phyloP scores from a whole-genome alignment of 2,888 invertebrate genomes.

The Aphidoletes aphidimyza region DNA sequence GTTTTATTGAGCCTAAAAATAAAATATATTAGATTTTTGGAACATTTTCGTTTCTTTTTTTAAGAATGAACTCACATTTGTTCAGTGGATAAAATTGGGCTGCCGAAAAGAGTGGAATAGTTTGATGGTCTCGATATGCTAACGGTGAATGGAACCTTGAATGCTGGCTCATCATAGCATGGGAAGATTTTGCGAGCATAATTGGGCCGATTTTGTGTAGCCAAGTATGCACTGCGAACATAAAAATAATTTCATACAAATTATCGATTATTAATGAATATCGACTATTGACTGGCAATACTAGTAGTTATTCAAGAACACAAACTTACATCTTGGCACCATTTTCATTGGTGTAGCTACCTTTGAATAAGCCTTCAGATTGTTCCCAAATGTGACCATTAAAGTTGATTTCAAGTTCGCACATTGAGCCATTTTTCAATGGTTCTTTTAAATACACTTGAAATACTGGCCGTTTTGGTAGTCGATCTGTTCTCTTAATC shows the following conservation, averaged over 20 bases:
- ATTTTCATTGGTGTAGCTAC: conserved; percentile 69
- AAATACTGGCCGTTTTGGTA: conserved; percentile 72
- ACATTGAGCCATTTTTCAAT: conserved; percentile 70
- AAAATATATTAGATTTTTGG: neutral
- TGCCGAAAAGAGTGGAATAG: conserved; percentile 73
- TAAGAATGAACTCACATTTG: conserved; percentile 70
- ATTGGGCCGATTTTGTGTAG: conserved; percentile 77
- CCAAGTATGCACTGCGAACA: conserved; percentile 67
- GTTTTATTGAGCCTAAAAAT: conserved; percentile 68
- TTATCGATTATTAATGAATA: neutral
- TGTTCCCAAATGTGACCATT: conserved; percentile 73
- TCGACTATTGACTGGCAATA: neutral
- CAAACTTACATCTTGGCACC: conserved; percentile 62
- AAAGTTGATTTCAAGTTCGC: conserved; percentile 74
- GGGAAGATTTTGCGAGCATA: conserved; percentile 82
- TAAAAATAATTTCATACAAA: neutral
- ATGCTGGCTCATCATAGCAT: conserved; percentile 82
- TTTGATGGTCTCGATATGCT: conserved; percentile 72
- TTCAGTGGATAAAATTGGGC: conserved; percentile 70
- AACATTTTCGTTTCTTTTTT: neutral
- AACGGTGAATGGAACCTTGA: conserved; percentile 78
- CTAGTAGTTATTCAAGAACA: conserved; percentile 55
- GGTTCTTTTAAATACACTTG: conserved; percentile 72
- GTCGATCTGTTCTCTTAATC: conserved; percentile 67
- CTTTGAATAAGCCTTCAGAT: conserved; percentile 77